These are phyloP conservation scores for Parauchenoglanis punctatus DNA, from an alignment of 2,797 vertebrate species.

Conservation along the genomic window DNA sequence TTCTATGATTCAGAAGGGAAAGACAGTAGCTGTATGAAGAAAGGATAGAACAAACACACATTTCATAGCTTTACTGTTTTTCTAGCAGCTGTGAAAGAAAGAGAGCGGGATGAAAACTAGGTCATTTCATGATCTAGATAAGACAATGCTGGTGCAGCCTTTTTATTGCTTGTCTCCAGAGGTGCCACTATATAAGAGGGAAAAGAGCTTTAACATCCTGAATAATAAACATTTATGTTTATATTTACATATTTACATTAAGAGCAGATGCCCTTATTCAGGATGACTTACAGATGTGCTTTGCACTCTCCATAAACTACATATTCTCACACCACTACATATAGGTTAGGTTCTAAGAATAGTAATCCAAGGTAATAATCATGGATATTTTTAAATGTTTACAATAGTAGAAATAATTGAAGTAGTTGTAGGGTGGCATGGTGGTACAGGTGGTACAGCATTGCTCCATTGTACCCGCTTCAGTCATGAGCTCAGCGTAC, in stretches of 20 bases:
- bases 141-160: slow-evolving; percentile 47
- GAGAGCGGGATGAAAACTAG: slow-evolving; percentile 56
- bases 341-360: not conserved
- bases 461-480: not conserved
- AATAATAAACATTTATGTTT: not conserved
- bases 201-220: not conserved
- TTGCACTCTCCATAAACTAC: not conserved
- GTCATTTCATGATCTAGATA: slow-evolving; percentile 66
- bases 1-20: slow-evolving; percentile 13
- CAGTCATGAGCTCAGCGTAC: not conserved
- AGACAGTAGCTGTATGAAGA: slow-evolving; percentile 16
- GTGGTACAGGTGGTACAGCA: too few species aligned
- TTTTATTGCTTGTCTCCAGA: slow-evolving; percentile 42
- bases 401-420: too few species aligned
- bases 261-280: not conserved
- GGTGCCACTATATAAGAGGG: slow-evolving; percentile 22
- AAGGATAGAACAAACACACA: slow-evolving; percentile 20
- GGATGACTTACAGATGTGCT: not conserved
- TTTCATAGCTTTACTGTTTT: slow-evolving; percentile 27
- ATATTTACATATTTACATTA: not conserved
- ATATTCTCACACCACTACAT: not conserved
- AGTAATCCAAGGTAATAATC: not conserved
- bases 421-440: too few species aligned
- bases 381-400: not conserved
- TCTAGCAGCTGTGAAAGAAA: slow-evolving; percentile 43